phyloP scores from a whole-genome alignment of 2,888 invertebrate genomes.

The Baccha elongata region DNA sequence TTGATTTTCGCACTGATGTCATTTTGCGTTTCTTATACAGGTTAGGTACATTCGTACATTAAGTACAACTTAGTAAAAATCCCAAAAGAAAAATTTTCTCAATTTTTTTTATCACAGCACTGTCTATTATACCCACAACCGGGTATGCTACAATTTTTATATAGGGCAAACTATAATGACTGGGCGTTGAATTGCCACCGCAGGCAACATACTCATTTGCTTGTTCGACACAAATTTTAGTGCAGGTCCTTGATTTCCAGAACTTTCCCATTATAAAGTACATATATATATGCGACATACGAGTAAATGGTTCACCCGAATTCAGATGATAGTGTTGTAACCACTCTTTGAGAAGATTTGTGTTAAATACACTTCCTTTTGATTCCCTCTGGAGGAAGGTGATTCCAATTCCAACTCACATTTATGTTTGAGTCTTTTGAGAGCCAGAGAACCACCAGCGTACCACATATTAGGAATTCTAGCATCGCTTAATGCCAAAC shows the following conservation, averaged over 20 bases:
- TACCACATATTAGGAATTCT: slow-evolving; percentile 39
- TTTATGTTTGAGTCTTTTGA: too few relatives aligned
- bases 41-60: too few relatives aligned
- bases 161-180: slow-evolving; percentile 10
- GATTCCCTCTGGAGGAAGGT: slow-evolving; percentile 14
- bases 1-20: too few relatives aligned
- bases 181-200: slow-evolving; percentile 5
- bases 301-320: slow-evolving; percentile 11
- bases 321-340: neutral
- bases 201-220: slow-evolving; percentile 8
- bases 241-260: slow-evolving; percentile 26
- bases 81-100: too few relatives aligned
- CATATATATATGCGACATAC: too few relatives aligned
- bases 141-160: slow-evolving; percentile 29
- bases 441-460: neutral
- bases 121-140: slow-evolving; percentile 4
- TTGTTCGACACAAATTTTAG: slow-evolving; percentile 48
- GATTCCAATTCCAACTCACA: neutral
- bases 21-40: too few relatives aligned
- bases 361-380: slow-evolving; percentile 29
- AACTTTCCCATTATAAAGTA: slow-evolving; percentile 4
- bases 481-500: slow-evolving; percentile 48
- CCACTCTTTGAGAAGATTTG: slow-evolving; percentile 34
- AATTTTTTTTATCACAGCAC: neutral
- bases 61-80: too few relatives aligned